Evolutionary conservation across 2,888 invertebrate genomes (phyloP), one percentile per base, ranked within the genome.

Genomic region (Germaria angustata): DNA sequence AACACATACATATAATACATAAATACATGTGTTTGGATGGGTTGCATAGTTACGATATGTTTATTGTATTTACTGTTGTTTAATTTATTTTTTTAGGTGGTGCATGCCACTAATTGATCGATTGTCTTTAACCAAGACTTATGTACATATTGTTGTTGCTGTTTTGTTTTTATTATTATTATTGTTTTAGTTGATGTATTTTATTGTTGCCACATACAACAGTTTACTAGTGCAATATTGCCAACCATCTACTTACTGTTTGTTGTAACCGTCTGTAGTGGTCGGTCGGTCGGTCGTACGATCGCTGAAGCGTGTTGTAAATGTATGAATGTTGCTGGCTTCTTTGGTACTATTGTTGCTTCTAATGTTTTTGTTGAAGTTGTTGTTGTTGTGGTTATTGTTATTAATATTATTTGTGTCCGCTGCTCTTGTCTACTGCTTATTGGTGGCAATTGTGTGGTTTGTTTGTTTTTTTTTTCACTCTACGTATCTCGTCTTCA

Each of bases 21-120:
- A 41, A 1, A 2, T 57, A 13, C 55, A 53, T 57, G 17, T 34
- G 9, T 34, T 28, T n/a, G 3, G 22, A 7, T 32, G 17, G 15
- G 6, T 53, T 28, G 28, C 55, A 20, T 57, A 46, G 44, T 34
- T 53, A 22, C 13, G 13, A 41, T 44, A 53, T 44, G 13, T 75
- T 68, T 68, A 32, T 34, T 66, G 20, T 51, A 32, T 68, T 39
- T 24, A 77, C 44, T 15, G 66, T 49, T 39, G 66, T 46, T 63
- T 59, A 59, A n/a, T 41, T 51, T 6, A 5, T 59, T 44, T 59
- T 72, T 59, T 65, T 59, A 78, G 77, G 77, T 51, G 69, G 73
- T 80, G 80, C 84, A 86, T 85, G 84, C 82, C 84, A 84, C 84
- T 85, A 85, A 85, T 85, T 85, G 85, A 85, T 85, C 84, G 85